These are phyloP conservation scores for Ganaspis brasiliensis DNA, from an alignment of 2,888 invertebrate genomes.

Conservation along the genomic window DNA sequence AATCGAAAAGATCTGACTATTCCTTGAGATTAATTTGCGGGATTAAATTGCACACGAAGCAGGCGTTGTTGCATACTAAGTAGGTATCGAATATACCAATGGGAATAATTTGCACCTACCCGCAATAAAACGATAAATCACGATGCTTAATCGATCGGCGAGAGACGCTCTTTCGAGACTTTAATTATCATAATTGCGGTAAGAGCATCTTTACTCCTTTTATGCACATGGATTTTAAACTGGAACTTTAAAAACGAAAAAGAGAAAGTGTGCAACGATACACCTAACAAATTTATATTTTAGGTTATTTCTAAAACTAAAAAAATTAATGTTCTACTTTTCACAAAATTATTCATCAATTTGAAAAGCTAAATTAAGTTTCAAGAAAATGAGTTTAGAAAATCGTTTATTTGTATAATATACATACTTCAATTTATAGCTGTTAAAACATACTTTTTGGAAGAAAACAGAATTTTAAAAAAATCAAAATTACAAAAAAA, in stretches of 20 bases:
- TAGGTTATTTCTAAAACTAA: no score
- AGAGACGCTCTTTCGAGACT: not conserved
- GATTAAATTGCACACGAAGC: slow-evolving; percentile 16
- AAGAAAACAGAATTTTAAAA: no score
- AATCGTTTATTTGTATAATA: no score
- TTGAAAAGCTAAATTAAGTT: no score
- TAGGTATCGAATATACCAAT: slow-evolving; percentile 36
- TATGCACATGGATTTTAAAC: not conserved
- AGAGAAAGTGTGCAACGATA: no score
- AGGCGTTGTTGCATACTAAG: slow-evolving; percentile 26
- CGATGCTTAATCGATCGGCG: slow-evolving; percentile 20
- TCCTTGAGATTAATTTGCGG: slow-evolving; percentile 20
- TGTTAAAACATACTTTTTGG: no score
- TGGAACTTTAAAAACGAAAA: not conserved
- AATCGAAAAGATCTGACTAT: slow-evolving; percentile 31
- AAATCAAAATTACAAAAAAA: no score
- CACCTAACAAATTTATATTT: no score
- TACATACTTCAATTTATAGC: no score
- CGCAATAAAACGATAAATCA: slow-evolving; percentile 38
- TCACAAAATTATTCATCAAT: no score
- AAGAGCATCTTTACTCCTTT: slow-evolving; percentile 16
- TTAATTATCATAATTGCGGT: slow-evolving; percentile 36
- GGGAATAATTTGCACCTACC: slow-evolving; percentile 35
- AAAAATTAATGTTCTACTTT: no score
- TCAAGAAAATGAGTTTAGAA: no score